A percentile compares a stretch with the other conserved stretches of the same genome.
Conservation (phyloP, 2,797 vertebrate species). For the Mormyrus hasselquistii region DNA sequence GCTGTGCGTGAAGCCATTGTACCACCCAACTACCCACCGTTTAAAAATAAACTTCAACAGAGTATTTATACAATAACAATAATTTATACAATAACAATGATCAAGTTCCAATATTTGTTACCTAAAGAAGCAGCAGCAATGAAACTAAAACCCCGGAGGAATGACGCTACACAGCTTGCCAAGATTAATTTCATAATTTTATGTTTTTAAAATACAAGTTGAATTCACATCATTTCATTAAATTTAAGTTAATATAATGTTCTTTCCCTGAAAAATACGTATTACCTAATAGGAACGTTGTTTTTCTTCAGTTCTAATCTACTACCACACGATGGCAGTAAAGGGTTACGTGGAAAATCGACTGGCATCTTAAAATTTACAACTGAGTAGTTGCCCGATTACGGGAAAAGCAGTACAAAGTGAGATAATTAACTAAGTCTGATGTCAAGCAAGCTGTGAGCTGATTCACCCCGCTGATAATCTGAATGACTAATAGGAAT, state of each 20-base stretch:
- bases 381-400: neutral
- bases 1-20: neutral
- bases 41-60: neutral
- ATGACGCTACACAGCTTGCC: neutral
- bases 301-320: neutral
- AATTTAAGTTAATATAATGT: neutral
- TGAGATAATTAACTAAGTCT: neutral
- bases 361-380: neutral
- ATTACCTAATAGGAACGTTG: neutral
- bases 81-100: neutral
- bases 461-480: neutral
- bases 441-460: neutral
- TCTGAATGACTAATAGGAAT: neutral
- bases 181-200: neutral
- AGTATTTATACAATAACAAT: neutral
- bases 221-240: neutral
- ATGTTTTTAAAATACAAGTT: neutral
- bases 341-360: neutral
- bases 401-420: neutral
- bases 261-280: neutral
- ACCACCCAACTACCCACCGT: neutral
- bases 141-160: neutral
- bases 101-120: neutral
- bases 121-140: neutral
- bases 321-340: conserved; percentile 8